Conservation (phyloP, 2,888 invertebrate species). For the Druceiella hillmani region DNA sequence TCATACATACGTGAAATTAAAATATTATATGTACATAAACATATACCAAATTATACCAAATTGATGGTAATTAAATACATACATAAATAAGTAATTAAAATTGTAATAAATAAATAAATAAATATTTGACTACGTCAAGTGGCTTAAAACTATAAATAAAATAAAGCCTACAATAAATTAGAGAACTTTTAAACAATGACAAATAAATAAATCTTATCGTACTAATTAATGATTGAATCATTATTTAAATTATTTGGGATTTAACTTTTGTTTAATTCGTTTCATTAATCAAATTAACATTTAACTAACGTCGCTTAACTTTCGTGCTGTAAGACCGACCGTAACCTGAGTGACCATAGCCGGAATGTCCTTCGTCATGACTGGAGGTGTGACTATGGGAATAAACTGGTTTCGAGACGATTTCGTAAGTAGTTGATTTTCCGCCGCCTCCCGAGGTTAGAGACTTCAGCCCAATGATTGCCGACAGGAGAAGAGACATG, state of each 20-base stretch:
- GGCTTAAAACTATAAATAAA: too few species aligned
- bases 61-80: conserved; percentile 7
- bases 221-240: conserved; percentile 1
- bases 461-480: conserved; percentile 70
- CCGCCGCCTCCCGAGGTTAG: conserved; percentile 61
- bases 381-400: conserved; percentile 57
- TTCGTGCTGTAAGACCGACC: conserved; percentile 35
- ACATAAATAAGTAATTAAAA: conserved; percentile 8
- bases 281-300: too few species aligned
- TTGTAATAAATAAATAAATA: conserved; percentile 8
- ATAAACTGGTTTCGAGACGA: conserved; percentile 77
- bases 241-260: not conserved
- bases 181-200: conserved; percentile 7
- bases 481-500: conserved; percentile 73
- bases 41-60: conserved; percentile 2
- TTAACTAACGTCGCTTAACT: conserved; percentile 30
- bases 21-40: conserved; percentile 1
- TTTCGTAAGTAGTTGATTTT: conserved; percentile 77
- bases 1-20: conserved; percentile 5
- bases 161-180: conserved; percentile 9
- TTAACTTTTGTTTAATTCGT: too few species aligned
- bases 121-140: conserved; percentile 1
- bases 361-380: conserved; percentile 48
- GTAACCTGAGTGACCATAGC: conserved; percentile 51
- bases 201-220: not conserved